A percentile compares a stretch with the other conserved stretches of the same genome.
Evolutionary conservation across 2,888 invertebrate species (phyloP).

Genomic region (Morinoia aosen): DNA sequence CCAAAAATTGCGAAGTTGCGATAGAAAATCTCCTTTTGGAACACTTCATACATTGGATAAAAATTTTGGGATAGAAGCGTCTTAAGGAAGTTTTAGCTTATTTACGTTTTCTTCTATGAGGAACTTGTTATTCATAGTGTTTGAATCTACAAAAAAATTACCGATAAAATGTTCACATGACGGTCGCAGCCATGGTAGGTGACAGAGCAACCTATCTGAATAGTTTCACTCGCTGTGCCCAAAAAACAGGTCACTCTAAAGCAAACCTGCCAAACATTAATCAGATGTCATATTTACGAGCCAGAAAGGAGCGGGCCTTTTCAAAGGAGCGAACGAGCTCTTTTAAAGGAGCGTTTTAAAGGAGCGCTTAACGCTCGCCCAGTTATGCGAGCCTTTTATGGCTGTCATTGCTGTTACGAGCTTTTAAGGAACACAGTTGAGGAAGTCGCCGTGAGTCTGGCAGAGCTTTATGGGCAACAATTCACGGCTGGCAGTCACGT

Average conservation of each 20-base stretch:
- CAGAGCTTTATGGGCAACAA: not conserved
- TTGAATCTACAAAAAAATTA: not conserved
- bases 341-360: conserved; percentile 19
- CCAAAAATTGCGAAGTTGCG: too few relatives aligned
- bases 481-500: not conserved
- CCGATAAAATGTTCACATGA: not conserved
- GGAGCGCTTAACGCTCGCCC: not conserved
- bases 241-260: not conserved
- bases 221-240: not conserved
- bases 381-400: conserved; percentile 8
- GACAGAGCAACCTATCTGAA: not conserved
- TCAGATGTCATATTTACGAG: not conserved
- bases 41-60: too few relatives aligned
- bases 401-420: conserved; percentile 18
- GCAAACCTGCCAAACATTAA: not conserved
- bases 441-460: not conserved
- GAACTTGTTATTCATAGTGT: not conserved
- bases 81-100: not conserved
- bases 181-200: not conserved
- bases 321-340: not conserved
- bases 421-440: conserved; percentile 33
- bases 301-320: not conserved
- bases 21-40: too few relatives aligned
- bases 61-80: too few relatives aligned
- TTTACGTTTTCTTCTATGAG: not conserved